Percentiles rank a stretch among this genome's conserved stretches.
phyloP scores from a whole-genome alignment of 2,797 vertebrate species.

The Halcyon smyrnensis region DNA sequence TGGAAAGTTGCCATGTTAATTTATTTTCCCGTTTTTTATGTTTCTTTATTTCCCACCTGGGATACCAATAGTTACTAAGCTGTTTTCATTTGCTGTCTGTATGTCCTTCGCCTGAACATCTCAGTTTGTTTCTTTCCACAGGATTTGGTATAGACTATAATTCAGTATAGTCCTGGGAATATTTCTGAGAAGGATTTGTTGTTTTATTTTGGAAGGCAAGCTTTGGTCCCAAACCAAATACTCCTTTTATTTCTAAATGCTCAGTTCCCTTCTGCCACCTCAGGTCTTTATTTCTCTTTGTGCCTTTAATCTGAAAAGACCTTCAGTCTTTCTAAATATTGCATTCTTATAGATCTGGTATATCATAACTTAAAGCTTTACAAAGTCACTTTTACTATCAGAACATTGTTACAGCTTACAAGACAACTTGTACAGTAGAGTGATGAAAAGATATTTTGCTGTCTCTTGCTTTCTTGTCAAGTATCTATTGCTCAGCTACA shows the following conservation, averaged over 20 bases:
- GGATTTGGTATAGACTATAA: neutral
- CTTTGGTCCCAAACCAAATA: neutral
- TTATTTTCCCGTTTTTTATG: neutral
- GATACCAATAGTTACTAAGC: neutral
- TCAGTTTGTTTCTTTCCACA: neutral
- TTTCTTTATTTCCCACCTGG: neutral
- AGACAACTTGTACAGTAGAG: neutral
- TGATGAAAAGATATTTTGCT: neutral
- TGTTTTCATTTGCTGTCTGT: neutral
- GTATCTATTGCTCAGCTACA: neutral
- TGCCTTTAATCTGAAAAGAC: neutral
- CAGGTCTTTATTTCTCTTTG: neutral
- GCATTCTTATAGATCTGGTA: neutral
- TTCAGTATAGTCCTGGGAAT: neutral
- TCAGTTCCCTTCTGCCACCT: neutral
- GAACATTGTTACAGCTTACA: neutral
- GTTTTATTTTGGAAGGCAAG: neutral
- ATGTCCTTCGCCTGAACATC: neutral
- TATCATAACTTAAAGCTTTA: neutral
- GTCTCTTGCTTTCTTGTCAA: neutral
- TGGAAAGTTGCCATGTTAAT: rapidly evolving
- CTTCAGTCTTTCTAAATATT: neutral
- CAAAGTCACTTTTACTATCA: neutral
- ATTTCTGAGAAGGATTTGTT: neutral
- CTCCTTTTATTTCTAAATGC: neutral